Evolutionary conservation across 2,113 vertebrate genomes (phyloP).

Genomic region (Triplophysa dalaica): DNA sequence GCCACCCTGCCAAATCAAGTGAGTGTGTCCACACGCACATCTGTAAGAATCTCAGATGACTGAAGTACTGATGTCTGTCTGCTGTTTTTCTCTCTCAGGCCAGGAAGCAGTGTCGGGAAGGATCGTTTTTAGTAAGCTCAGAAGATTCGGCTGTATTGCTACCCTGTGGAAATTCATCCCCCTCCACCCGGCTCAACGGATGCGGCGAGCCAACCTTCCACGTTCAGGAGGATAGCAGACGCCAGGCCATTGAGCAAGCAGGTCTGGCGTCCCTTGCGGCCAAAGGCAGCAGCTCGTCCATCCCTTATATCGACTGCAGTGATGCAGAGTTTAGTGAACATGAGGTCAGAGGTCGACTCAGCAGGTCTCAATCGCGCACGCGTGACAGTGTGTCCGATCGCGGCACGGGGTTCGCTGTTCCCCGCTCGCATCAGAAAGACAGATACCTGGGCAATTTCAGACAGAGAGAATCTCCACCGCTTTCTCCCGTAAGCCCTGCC

Average conservation of each 20-base stretch:
- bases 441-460: constrained; percentile 67
- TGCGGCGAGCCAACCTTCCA: constrained; percentile 65
- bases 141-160: constrained; percentile 70
- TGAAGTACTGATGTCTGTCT: neutral
- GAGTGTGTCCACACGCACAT: constrained; percentile 63
- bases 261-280: constrained; percentile 90
- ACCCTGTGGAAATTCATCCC: constrained; percentile 74
- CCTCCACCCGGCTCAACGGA: constrained; percentile 76
- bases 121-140: constrained; percentile 69
- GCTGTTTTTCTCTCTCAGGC: constrained; percentile 65
- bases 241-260: constrained; percentile 80
- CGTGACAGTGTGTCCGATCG: constrained; percentile 75
- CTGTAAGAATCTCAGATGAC: neutral
- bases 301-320: constrained; percentile 87
- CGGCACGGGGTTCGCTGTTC: constrained; percentile 50
- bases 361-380: constrained; percentile 78
- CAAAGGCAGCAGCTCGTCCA: constrained; percentile 81
- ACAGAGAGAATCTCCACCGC: constrained; percentile 73
- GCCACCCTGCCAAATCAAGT: constrained; percentile 90
- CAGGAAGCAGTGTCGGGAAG: constrained; percentile 76
- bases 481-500: constrained; percentile 62
- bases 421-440: constrained; percentile 74
- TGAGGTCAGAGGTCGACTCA: constrained; percentile 76
- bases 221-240: constrained; percentile 63
- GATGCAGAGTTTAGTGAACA: constrained; percentile 84